Conservation (phyloP, 1,140 invertebrate genomes). For the Drosophila oshimai region DNA sequence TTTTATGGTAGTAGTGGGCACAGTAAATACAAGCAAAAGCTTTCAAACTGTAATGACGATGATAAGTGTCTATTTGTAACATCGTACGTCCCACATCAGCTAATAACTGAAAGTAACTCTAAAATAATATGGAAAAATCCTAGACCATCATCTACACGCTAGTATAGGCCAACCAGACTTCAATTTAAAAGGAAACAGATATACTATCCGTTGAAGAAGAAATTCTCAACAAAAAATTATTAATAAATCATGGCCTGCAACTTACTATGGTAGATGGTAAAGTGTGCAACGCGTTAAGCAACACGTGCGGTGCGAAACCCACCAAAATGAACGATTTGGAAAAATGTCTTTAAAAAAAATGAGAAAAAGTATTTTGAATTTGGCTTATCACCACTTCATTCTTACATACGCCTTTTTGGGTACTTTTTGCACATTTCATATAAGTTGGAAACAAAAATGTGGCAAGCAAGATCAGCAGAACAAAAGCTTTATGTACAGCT, state of each 20-base stretch:
- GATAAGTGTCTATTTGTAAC: constrained; percentile 8
- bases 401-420: background rate
- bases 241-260: too few species aligned
- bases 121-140: too few species aligned
- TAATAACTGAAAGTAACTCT: too few species aligned
- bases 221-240: too few species aligned
- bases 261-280: too few species aligned
- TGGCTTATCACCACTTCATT: background rate
- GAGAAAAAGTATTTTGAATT: background rate
- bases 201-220: too few species aligned
- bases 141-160: too few species aligned
- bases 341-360: background rate
- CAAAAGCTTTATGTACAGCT: background rate
- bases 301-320: too few species aligned
- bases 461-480: background rate
- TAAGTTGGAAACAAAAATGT: background rate
- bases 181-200: too few species aligned
- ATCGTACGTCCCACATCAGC: too few species aligned
- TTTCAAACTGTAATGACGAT: constrained; percentile 14
- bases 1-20: constrained; percentile 4
- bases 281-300: too few species aligned
- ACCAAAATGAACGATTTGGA: constrained; percentile 5
- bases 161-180: too few species aligned
- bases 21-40: constrained; percentile 20
- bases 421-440: background rate